Evolutionary conservation across 2,113 vertebrate genomes (phyloP), one percentile per base, ranked within the genome.

Genomic region (Myxocyprinus asiaticus): DNA sequence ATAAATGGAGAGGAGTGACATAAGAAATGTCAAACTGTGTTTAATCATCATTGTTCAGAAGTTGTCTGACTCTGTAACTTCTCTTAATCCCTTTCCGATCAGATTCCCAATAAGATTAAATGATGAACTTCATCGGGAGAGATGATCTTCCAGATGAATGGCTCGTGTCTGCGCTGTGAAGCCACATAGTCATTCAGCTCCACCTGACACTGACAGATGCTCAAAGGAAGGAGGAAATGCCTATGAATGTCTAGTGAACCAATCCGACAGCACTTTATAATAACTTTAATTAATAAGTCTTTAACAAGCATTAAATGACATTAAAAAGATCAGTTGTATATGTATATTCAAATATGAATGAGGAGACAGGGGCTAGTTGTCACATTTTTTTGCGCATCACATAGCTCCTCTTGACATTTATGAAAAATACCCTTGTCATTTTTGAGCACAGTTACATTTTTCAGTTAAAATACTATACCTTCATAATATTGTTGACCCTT

Each of bases 21-120:
- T 10, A 12, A 83, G 44, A 22, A 55, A 77, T 12, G 42, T 6
- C 68, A 77, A 33, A n/a, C 45, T n/a, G 17, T 48, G 72, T 11
- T 9, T 14, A 71, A 45, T 77, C 33, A 67, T 47, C 78, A 73
- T 83, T 47, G 50, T 68, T 48, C 7, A 63, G 68, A 58, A 53
- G 70, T 3, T 10, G 56, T 56, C 4, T 15, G 51, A 50, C 9
- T n/a, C 14, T 33, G 65, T 33, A 33, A 1, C 22, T 33, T 33
- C 22, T 33, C 22, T 33, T 33, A 33, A 1, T 1, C 76, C 58
- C 78, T 78, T 63, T 43, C 45, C n/a, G 56, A 10, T 12, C 9
- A n/a, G 50, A 58, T 50, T 33, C 22, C 22, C 22, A 3, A 9
- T 47, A 17, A 51, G 5, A 42, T 42, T 76, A 4, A n/a, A 2